A percentile compares a stretch with the other conserved stretches of the same genome.
phyloP scores from a whole-genome alignment of 2,113 vertebrate genomes.

The Laticauda colubrina region DNA sequence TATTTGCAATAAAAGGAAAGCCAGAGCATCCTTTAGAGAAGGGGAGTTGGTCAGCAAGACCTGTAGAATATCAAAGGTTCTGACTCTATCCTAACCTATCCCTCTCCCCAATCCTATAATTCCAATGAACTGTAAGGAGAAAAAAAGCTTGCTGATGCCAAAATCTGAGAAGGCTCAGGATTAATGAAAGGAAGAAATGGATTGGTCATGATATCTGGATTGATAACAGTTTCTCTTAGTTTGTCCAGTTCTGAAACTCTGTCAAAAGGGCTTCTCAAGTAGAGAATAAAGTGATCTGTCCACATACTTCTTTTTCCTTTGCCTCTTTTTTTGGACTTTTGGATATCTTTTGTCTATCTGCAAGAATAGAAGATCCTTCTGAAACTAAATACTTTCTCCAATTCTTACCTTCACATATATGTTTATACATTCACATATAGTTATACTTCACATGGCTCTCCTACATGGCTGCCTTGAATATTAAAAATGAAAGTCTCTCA shows the following conservation, averaged over 20 bases:
- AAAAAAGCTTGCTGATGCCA: not conserved
- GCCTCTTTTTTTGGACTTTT: not conserved
- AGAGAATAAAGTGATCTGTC: not conserved
- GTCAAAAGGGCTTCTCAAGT: not conserved
- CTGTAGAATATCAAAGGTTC: not conserved
- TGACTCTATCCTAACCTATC: not conserved
- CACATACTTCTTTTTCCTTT: not conserved
- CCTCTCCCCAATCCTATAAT: not conserved
- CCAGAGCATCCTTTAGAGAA: not conserved
- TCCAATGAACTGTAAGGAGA: not conserved
- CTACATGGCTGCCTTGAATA: conserved; percentile 16
- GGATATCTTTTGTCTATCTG: not conserved
- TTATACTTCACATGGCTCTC: conserved; percentile 1
- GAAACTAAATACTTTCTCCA: not conserved
- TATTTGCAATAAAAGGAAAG: not conserved
- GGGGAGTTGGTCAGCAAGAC: not conserved
- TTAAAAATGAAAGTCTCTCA: conserved; percentile 46
- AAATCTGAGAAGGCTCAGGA: not conserved
- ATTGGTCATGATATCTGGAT: not conserved
- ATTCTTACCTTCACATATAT: not conserved
- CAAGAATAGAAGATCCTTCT: not conserved
- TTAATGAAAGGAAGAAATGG: not conserved
- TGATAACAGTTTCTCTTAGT: not conserved
- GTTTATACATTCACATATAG: not conserved
- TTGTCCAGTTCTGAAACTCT: not conserved